A percentile compares a stretch with the other conserved stretches of the same genome.
phyloP scores from a whole-genome alignment of 2,797 vertebrate species.

The Gadopsis bispinosus region DNA sequence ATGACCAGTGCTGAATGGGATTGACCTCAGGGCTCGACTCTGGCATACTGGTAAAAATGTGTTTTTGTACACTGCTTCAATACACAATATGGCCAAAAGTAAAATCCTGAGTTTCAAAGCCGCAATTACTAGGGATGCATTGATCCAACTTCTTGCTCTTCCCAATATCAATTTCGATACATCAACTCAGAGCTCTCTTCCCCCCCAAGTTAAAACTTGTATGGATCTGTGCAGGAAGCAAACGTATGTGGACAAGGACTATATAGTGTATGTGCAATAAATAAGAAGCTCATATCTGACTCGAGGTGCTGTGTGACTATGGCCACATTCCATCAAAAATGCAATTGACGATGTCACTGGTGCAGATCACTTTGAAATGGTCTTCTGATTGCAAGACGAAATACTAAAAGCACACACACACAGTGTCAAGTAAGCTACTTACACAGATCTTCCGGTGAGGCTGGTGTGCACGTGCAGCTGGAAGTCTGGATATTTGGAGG shows the following conservation, averaged over 20 bases:
- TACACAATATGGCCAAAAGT: not conserved
- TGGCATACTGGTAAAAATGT: not conserved
- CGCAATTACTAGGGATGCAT: not conserved
- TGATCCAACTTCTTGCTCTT: not conserved
- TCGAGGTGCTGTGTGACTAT: not conserved
- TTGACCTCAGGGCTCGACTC: conserved; percentile 19
- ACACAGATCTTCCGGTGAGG: conserved; percentile 88
- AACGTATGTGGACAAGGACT: too few species aligned
- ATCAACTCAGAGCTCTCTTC: not conserved
- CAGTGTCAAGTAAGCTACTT: conserved; percentile 65
- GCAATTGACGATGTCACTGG: too few species aligned
- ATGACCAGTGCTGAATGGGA: conserved; percentile 21
- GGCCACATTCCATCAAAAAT: too few species aligned
- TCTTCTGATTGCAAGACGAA: too few species aligned
- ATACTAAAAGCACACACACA: not conserved
- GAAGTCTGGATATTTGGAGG: conserved; percentile 93
- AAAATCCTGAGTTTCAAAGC: not conserved
- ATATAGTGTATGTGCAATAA: not conserved
- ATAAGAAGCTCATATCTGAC: not conserved
- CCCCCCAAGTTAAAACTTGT: not conserved
- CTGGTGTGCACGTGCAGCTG: conserved; percentile 89
- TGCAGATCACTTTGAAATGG: not conserved
- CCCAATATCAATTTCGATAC: not conserved
- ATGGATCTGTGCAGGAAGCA: not conserved
- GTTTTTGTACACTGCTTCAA: not conserved